Conservation (phyloP, 1,140 invertebrate genomes). For the Copidosoma floridanum region DNA sequence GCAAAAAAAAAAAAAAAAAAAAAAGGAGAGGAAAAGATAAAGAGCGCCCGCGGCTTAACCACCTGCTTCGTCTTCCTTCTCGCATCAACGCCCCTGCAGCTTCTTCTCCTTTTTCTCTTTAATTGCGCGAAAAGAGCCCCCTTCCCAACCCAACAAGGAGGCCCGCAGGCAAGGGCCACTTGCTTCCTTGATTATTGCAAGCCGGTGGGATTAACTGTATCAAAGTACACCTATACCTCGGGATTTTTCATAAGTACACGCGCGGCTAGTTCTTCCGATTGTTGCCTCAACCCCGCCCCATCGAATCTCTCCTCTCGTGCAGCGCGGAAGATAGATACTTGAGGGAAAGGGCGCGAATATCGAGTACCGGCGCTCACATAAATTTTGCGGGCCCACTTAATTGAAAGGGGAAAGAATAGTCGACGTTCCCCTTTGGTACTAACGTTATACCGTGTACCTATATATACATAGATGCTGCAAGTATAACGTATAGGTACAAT, state of each 20-base stretch:
- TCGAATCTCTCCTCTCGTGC: constrained; percentile 22
- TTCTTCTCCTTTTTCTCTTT: constrained; percentile 29
- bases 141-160: constrained; percentile 36
- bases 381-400: constrained; percentile 55
- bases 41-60: constrained; percentile 38
- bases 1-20: constrained; percentile 28
- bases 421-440: not conserved
- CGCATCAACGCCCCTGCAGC: constrained; percentile 26
- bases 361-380: constrained; percentile 45
- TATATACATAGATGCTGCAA: too few relatives aligned
- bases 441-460: too few relatives aligned
- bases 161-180: constrained; percentile 23
- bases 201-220: constrained; percentile 20
- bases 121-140: constrained; percentile 25
- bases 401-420: constrained; percentile 51
- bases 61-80: constrained; percentile 31
- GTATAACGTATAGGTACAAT: too few relatives aligned
- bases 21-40: constrained; percentile 30
- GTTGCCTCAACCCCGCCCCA: constrained; percentile 5
- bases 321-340: constrained; percentile 34
- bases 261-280: not conserved
- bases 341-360: not conserved
- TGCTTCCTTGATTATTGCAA: constrained; percentile 24
- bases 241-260: constrained; percentile 19
- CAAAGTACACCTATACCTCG: too few relatives aligned